Base-by-base conservation (phyloP, 2,113 vertebrate species). In the Herpetotheres cachinnans region DNA sequence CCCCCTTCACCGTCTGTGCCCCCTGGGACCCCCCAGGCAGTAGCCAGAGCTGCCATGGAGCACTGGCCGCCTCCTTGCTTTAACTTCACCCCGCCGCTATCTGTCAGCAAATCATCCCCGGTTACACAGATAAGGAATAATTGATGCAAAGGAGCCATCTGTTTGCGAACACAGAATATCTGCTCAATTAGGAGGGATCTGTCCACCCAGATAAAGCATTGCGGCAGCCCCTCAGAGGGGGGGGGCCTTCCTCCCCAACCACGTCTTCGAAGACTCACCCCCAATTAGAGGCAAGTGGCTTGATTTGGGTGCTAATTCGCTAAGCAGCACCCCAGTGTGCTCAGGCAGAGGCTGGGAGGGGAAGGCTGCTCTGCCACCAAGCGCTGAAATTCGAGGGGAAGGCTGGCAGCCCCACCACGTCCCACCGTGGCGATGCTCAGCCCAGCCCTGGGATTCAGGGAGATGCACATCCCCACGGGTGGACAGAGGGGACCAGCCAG, bases 81-180 rank as follows among this genome's bases (percentile, higher is more conserved):
- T 74, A 74, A 74, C 76, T 82, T 95, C 92, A 73, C 81, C 89
- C 92, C 0, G 62, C 42, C 42, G 34, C 95, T 95, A 97, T 97
- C 98, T 98, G 98, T 98, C 98, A 98, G 96, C 96, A 97, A 98
- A 97, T 98, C 96, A 97, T 97, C 94, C 96, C 97, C 82, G 74
- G 93, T 96, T 98, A 97, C 97, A 96, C 96, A 98, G 97, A 98
- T 98, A 97, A 97, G 97, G 97, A 97, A 98, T 98, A 99, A 99
- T 98, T 98, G 98, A 98, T 98, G 98, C 98, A 98, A 98, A 99
- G 98, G 91, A 98, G 94, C 97, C 98, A 98, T 98, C 98, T 98
- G 97, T 97, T 98, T 98, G 96, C 32, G 96, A 97, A 97, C 97
- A 95, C 42, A 11, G 94, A 96, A 34, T 95, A 97, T 98, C 97